Base-by-base conservation (phyloP, 2,888 invertebrate species). In the Hyles lineata region DNA sequence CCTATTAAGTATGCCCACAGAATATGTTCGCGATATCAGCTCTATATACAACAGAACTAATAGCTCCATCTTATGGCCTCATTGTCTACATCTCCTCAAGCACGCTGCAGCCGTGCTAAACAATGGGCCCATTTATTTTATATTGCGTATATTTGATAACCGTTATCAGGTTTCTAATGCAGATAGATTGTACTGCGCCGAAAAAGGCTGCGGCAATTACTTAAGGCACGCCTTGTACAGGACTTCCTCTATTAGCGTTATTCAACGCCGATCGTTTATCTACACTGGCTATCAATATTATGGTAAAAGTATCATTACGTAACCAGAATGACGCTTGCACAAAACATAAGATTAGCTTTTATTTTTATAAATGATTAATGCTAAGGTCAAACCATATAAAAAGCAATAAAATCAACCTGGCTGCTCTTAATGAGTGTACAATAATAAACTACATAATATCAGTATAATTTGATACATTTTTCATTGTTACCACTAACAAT, bases 201-300 rank as follows among this genome's bases (percentile, higher is more conserved):
- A 77, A 84, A 89, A 87, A 87, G 67, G 90, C 92, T 91, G 92
- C 92, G 92, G 92, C 92, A 93, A 93, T 93, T 92, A 93, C 94
- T 93, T 92, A 92, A 87, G 89, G 90, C 92, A 85, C 92, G 83
- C 92, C 92, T 88, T 80, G 80, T 80, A 50, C 80, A 78, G 79
- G 79, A 79, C 79, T 82, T 87, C 88, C 86, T 93, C 89, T 90
- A 90, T 93, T 90, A 89, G 84, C 82, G 85, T 85, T 88, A 50
- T 67, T 67, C 50, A 89, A 87, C 88, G 87, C 77, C 82, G 81
- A 85, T 83, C 81, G 67, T 17, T 67, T 67, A 67, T 67, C 50
- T 43, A 67, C 50, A 17, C 67, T 75, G 75, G 70, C 74, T 75
- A 75, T 74, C 73, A 75, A 76, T 74, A 76, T 71, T 74, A 72